Evolutionary conservation across 2,797 vertebrate genomes (phyloP), one percentile per base, ranked within the genome.

Genomic region (Sebastes matsubarae): DNA sequence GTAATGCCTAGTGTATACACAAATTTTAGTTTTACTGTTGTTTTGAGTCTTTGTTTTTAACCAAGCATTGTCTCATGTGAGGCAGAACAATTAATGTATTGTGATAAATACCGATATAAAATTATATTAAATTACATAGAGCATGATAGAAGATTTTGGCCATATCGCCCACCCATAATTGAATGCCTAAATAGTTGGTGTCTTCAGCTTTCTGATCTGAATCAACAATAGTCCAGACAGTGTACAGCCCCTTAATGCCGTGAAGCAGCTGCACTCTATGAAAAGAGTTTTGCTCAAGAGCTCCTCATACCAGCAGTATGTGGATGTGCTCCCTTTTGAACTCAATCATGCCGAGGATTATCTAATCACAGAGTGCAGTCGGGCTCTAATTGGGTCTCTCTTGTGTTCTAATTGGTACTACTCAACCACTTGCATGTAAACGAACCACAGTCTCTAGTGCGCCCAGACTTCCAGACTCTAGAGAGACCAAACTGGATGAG

Each of bases 291-390:
- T 46, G n/a, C 74, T 87, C 57, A 34, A 90, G 79, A 85, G 86
- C 80, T 73, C 77, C 69, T 88, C 84, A 76, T 84, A 66, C 16
- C 59, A 42, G 32, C 78, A 68, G 50, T 61, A 54, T 87, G 70
- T 71, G 80, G 73, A 85, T 42, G 72, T 57, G 72, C 73, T 86
- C 81, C 80, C 68, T 88, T 88, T 85, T 87, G 61, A 90, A 81
- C 88, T 83, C 75, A 85, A 60, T 88, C 79, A 81, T 55, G 18
- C 79, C 6, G 72, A 87, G 87, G 84, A 91, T 90, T 80, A 87
- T 86, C 82, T 87, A 84, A 94, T 93, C 84, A 84, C 69, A 20
- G 65, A 72, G 63, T 73, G 64, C 80, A 82, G 71, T 92, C 75
- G 8, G 79, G 30, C 69, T 83, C 70, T 91, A 88, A 93, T 90